These are phyloP conservation scores for Turritopsis rubra DNA, from an alignment of 30 jellyfish, hydroid and myxozoan species.

Conservation along the genomic window DNA sequence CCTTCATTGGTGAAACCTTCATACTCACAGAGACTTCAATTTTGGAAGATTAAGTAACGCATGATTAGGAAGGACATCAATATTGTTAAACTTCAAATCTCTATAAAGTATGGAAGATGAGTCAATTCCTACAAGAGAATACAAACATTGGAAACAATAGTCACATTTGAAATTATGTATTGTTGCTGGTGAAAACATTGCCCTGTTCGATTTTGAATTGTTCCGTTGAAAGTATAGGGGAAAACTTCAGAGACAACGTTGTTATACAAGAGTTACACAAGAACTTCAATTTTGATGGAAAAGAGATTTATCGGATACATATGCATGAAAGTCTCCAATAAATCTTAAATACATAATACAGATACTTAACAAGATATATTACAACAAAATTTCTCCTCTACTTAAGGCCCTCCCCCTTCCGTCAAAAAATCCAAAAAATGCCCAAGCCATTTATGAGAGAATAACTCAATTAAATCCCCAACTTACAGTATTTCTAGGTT, in stretches of 20 bases:
- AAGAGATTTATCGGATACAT: too few relatives aligned
- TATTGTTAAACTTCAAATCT: neutral
- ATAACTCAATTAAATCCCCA: neutral
- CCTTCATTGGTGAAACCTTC: too few relatives aligned
- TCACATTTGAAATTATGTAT: too few relatives aligned
- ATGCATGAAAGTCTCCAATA: too few relatives aligned
- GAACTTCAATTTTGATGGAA: too few relatives aligned
- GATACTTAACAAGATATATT: neutral
- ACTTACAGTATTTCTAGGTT: slow-evolving; percentile 47
- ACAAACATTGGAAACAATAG: too few relatives aligned
- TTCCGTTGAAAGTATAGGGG: too few relatives aligned
- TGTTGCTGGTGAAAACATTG: too few relatives aligned
- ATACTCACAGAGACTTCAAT: neutral
- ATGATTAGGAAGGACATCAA: neutral
- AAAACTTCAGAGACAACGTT: too few relatives aligned
- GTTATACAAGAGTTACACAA: too few relatives aligned
- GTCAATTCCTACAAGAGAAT: neutral
- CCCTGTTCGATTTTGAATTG: too few relatives aligned
- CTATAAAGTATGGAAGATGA: neutral
- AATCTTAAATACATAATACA: too few relatives aligned
- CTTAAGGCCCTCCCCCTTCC: neutral
- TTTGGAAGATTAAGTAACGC: neutral
- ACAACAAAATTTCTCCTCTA: neutral
- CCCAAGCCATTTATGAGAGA: neutral
- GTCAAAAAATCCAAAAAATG: neutral